These are phyloP conservation scores for Gymnarchus niloticus DNA, from an alignment of 2,113 vertebrate species.

Conservation along the genomic window DNA sequence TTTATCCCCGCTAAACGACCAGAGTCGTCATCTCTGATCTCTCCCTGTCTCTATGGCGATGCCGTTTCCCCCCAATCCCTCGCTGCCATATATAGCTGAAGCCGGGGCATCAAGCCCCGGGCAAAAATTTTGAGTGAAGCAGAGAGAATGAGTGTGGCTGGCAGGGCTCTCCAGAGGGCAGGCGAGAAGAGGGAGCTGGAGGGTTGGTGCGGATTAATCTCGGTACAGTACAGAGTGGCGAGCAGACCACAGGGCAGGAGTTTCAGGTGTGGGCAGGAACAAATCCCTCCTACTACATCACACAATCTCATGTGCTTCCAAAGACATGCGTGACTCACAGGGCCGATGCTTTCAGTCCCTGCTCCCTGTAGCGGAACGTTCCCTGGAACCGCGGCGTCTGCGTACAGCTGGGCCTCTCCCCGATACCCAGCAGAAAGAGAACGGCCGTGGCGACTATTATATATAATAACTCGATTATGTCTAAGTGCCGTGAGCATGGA, in stretches of 20 bases:
- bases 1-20: neutral
- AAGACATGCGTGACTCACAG: neutral
- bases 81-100: neutral
- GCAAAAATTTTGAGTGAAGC: neutral
- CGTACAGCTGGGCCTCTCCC: neutral
- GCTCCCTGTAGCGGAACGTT: neutral
- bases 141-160: neutral
- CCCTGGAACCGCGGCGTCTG: neutral
- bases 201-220: neutral
- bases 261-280: too few species aligned
- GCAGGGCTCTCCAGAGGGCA: neutral
- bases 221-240: neutral
- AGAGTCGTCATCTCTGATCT: neutral
- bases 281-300: too few species aligned
- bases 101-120: neutral
- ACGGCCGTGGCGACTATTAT: too few species aligned
- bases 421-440: neutral
- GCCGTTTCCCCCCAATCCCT: neutral
- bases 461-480: neutral
- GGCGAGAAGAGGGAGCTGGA: neutral
- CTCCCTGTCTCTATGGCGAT: neutral
- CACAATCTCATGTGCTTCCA: neutral
- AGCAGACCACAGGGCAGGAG: neutral
- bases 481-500: neutral
- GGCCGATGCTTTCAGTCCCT: neutral